These are phyloP conservation scores for Pachyuromys duprasi DNA, from an alignment of 2,797 vertebrate species.

Conservation along the genomic window DNA sequence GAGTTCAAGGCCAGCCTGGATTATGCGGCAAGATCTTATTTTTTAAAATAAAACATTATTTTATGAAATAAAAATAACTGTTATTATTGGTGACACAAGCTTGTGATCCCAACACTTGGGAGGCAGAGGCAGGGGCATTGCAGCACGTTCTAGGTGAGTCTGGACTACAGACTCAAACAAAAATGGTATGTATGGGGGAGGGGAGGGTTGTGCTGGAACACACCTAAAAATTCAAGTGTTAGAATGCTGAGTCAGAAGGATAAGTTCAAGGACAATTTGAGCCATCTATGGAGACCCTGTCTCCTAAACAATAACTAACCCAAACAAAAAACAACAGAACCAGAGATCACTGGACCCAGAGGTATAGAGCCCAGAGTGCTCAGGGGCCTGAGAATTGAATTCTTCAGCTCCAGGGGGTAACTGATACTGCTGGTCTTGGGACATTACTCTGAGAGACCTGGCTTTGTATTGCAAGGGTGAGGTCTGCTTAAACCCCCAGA, in stretches of 20 bases:
- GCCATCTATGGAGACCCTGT: background rate
- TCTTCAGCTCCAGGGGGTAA: background rate
- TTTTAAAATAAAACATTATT: background rate
- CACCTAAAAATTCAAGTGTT: background rate
- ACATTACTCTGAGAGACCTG: background rate
- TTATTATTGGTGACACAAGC: background rate
- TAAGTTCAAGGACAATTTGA: background rate
- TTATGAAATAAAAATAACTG: background rate
- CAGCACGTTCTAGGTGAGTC: background rate
- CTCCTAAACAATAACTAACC: background rate
- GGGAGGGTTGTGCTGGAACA: background rate
- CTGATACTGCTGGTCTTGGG: background rate
- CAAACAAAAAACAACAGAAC: background rate
- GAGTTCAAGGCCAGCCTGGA: background rate
- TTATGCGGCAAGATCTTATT: background rate
- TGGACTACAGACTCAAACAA: background rate
- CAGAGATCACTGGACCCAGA: background rate
- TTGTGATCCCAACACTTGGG: background rate
- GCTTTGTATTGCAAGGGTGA: background rate
- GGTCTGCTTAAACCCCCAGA: background rate
- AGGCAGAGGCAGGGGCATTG: background rate
- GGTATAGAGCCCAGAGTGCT: background rate
- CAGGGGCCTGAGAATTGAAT: background rate
- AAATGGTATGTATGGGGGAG: background rate
- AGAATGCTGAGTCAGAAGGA: background rate